These are phyloP conservation scores for Salpingus planirostris DNA, from an alignment of 2,888 invertebrate genomes.

Conservation along the genomic window DNA sequence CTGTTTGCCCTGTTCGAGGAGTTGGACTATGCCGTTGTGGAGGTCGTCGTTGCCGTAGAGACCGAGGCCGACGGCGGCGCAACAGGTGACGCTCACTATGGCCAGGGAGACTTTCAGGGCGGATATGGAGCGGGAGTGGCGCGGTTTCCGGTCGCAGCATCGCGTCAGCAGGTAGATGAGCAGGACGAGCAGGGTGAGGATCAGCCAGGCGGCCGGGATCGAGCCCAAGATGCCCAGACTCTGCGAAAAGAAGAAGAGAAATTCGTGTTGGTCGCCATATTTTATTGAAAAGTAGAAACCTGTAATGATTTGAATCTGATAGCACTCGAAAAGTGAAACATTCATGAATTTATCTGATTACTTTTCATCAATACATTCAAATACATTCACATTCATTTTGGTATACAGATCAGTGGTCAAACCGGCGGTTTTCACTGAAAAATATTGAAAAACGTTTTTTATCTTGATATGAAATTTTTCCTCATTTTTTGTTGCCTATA, in stretches of 20 bases:
- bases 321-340: too few species aligned
- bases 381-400: too few species aligned
- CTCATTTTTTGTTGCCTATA: too few species aligned
- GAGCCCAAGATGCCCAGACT: slow-evolving; percentile 88
- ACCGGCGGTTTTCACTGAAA: too few species aligned
- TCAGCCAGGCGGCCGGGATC: slow-evolving; percentile 88
- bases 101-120: slow-evolving; percentile 75
- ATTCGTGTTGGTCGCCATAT: neutral
- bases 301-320: too few species aligned
- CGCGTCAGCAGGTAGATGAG: slow-evolving; percentile 88
- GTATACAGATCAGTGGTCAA: too few species aligned
- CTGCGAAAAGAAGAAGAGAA: slow-evolving; percentile 54
- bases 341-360: too few species aligned
- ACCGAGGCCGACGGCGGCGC: slow-evolving; percentile 82
- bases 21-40: slow-evolving; percentile 71
- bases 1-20: slow-evolving; percentile 57
- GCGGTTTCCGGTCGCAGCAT: slow-evolving; percentile 90
- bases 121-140: slow-evolving; percentile 79
- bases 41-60: slow-evolving; percentile 93
- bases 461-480: too few species aligned
- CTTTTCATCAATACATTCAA: too few species aligned
- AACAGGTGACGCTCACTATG: slow-evolving; percentile 76
- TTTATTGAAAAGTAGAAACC: too few species aligned
- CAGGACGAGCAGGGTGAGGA: slow-evolving; percentile 79
- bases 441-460: too few species aligned